Percentiles rank a stretch among this genome's conserved stretches.
Conservation (phyloP, 1,140 invertebrate species). For the Diabrotica undecimpunctata region DNA sequence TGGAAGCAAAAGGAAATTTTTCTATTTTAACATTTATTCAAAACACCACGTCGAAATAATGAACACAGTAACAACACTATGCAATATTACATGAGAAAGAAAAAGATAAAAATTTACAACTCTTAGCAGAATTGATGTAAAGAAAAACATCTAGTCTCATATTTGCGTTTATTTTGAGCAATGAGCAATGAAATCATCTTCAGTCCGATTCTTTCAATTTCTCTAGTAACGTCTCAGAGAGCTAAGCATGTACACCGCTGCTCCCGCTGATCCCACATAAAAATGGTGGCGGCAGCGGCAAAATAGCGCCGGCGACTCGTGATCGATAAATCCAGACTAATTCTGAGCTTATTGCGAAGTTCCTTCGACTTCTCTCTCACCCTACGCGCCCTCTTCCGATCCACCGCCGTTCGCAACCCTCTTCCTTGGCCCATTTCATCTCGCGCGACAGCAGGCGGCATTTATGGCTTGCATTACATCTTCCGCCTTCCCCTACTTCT, state of each 20-base stretch:
- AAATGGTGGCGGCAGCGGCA: conserved; percentile 31
- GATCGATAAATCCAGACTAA: conserved; percentile 44
- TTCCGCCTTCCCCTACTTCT: conserved; percentile 13
- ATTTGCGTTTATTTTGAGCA: no score
- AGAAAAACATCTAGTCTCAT: no score
- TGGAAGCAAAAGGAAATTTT: no score
- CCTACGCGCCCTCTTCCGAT: no score
- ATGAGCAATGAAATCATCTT: no score
- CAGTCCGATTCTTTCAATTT: no score
- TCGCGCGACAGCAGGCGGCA: conserved; percentile 26
- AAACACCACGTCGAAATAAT: no score
- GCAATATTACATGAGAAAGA: no score
- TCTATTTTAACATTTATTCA: no score
- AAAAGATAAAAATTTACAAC: no score
- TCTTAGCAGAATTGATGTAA: no score
- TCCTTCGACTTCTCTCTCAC: conserved; percentile 16
- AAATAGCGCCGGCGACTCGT: conserved; percentile 13
- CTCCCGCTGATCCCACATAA: conserved; percentile 34
- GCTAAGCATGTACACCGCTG: conserved; percentile 26
- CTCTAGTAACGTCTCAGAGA: neutral
- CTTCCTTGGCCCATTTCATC: conserved; percentile 14
- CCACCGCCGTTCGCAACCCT: neutral
- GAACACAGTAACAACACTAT: no score
- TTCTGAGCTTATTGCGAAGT: conserved; percentile 39
- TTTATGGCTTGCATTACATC: conserved; percentile 30